Conservation (phyloP, 2,888 invertebrate species). For the Watsonalla binaria region DNA sequence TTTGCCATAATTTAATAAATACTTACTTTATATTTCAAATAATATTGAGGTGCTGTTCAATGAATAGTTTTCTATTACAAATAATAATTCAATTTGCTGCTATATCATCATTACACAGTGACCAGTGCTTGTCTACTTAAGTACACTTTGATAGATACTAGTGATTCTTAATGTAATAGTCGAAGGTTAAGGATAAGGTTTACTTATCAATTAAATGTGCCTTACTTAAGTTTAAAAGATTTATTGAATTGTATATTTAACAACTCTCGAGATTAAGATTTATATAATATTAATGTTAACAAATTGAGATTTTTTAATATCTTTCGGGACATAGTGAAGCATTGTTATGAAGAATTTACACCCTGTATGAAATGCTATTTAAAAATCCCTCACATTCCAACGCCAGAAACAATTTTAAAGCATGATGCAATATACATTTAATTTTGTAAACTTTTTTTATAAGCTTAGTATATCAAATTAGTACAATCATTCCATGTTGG, state of each 20-base stretch:
- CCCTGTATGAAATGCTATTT: too few relatives aligned
- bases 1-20: slow-evolving; percentile 8
- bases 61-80: background rate
- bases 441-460: background rate
- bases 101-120: too few relatives aligned
- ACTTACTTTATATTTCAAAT: slow-evolving; percentile 14
- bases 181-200: too few relatives aligned
- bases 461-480: slow-evolving; percentile 7
- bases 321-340: slow-evolving; percentile 11
- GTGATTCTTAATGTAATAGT: too few relatives aligned
- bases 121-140: too few relatives aligned
- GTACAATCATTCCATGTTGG: slow-evolving; percentile 35
- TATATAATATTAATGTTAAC: slow-evolving; percentile 9
- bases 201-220: background rate
- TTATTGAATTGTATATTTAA: background rate
- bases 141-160: too few relatives aligned
- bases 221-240: background rate
- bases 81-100: too few relatives aligned
- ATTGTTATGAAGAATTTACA: too few relatives aligned
- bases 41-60: background rate
- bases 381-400: slow-evolving; percentile 17
- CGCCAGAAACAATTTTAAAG: background rate
- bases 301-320: slow-evolving; percentile 21
- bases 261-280: background rate
- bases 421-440: background rate